Conservation (phyloP, 2,797 vertebrate genomes). For the Botia almorhae region DNA sequence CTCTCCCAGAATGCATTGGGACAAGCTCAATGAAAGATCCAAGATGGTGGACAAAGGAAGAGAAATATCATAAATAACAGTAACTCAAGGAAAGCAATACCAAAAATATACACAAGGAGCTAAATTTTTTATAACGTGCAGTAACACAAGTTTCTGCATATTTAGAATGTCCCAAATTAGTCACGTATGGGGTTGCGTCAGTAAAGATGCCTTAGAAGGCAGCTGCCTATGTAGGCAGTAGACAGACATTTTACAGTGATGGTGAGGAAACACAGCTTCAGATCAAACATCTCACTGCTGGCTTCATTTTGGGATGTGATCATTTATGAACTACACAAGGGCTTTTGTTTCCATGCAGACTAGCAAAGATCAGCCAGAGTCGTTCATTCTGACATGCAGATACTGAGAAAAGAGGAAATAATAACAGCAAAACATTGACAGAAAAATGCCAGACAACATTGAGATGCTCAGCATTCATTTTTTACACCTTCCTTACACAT, state of each 20-base stretch:
- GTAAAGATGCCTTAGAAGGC: neutral
- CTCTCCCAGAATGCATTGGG: neutral
- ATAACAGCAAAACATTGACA: conserved; percentile 24
- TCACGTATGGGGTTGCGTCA: neutral
- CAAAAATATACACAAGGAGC: neutral
- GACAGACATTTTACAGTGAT: neutral
- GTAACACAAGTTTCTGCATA: no score
- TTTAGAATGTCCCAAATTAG: neutral
- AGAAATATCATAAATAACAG: no score
- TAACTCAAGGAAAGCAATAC: no score
- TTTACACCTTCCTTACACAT: conserved; percentile 22
- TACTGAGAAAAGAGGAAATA: conserved; percentile 21
- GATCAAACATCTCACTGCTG: neutral
- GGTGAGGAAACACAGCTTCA: neutral
- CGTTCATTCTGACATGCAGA: conserved; percentile 39
- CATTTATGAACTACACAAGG: conserved; percentile 20
- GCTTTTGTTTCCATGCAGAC: conserved; percentile 5
- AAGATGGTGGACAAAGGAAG: neutral
- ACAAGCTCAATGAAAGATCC: neutral
- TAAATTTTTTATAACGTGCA: neutral
- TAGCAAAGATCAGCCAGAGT: conserved; percentile 32
- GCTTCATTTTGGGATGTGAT: conserved; percentile 10
- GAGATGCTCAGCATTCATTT: neutral
- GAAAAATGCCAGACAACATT: conserved; percentile 34
- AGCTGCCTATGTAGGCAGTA: neutral